Evolutionary conservation across 1,140 invertebrate species (phyloP), one percentile per base, ranked within the genome.

Genomic region (Streblospio benedicti): DNA sequence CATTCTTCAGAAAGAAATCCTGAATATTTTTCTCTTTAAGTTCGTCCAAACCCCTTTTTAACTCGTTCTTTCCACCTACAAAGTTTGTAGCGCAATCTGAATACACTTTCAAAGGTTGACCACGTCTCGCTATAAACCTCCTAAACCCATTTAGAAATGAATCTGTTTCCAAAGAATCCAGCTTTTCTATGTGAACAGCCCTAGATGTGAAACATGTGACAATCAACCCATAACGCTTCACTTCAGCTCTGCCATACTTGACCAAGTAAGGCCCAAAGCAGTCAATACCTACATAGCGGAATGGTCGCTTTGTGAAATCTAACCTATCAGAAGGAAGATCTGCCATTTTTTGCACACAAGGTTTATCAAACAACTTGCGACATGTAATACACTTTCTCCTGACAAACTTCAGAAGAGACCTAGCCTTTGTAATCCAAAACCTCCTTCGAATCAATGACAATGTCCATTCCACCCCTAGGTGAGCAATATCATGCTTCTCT

Each of bases 41-140:
- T n/a, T n/a, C n/a, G n/a, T n/a, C n/a, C n/a, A n/a, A n/a, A 16
- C 28, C 28, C 25, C 45, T 16, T 14, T 4, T 14, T 20, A 63
- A 49, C 49, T 66, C 62, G 16, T 20, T 30, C 32, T 64, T 51
- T 0, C 66, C 61, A 12, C 72, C 74, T 4, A 66, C 47, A 62
- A 80, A 79, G 58, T 78, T 76, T 2, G 72, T 76, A 18, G 72
- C 72, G 58, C 69, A 70, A 51, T 79, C 79, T 18, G 65, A 71
- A 47, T 69, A 70, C 12, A 78, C 64, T 44, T 69, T 38, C 5
- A 30, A 32, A 2, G 69, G 64, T 38, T 65, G 54, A 35, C 73
- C 74, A 38, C 76, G 60, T 30, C 74, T 59, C 16, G 72, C 66
- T n/a, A 80, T 69, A 62, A 81, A 77, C 32, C 77, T 47, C 18